Evolutionary conservation across 2,888 invertebrate species (phyloP), one percentile per base, ranked within the genome.

Genomic region (Prosopocoilus inquinatus): DNA sequence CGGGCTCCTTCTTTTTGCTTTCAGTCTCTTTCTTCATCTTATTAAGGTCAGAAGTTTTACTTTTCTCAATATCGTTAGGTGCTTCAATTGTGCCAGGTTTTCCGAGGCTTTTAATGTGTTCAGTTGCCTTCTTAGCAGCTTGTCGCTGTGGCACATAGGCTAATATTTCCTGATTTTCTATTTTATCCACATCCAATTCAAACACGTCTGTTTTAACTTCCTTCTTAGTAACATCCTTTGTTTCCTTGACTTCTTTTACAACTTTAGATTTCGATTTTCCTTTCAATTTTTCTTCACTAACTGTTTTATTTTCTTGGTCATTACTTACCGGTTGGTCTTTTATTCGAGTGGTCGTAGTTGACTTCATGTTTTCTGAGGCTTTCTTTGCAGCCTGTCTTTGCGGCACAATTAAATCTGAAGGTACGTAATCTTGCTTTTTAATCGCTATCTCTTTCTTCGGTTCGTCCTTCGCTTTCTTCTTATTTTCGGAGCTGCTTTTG

Each of bases 361-460:
- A 85, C 57, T 84, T 87, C 84, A 94, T 87, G 70, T 90, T 93
- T 75, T 94, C 93, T 1, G 91, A 90, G 1, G 94, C 94, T 72
- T 93, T 94, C 74, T 93, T 94, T 20, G 94, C 94, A 28, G 94
- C 94, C 77, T 93, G 91, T 50, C 94, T 80, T 72, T 94, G 94
- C 1, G 94, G 94, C 39, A 94, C 94, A 62, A 94, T 92, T 49
- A 93, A 80, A 76, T 92, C 90, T 1, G 90, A 86, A n/a, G 89
- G 86, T 66, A 78, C 78, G 58, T 79, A 81, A 61, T 81, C 81
- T 62, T 81, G 81, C 62, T 79, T 80, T 64, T 79, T 80, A 12
- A 68, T 62, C 36, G 64, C 43, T 41, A 57, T 35, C 47, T 51
- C 55, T 47, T 73, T 73, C 39, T 56, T 57, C 11, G 34, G 16